Evolutionary conservation across 2,888 invertebrate species (phyloP), one percentile per base, ranked within the genome.

Genomic region (Pantelozetes paolii): DNA sequence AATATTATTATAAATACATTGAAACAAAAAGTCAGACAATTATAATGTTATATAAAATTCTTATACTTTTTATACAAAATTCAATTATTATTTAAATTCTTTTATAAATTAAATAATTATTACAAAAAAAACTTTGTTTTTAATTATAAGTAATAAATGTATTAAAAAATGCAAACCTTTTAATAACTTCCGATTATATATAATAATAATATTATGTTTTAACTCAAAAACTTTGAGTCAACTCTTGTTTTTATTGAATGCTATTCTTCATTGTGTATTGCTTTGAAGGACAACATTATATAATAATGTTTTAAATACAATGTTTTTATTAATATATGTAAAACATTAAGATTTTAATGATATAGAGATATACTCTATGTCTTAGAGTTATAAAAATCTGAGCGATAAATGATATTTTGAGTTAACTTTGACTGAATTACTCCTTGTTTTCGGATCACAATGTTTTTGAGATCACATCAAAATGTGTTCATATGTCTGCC

Each of bases 371-470:
- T 15, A 20, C 36, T 57, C 15, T n/a, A 57, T 28, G 28, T n/a
- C 57, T 23, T 26, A 23, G 18, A 28, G 57, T 57, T 20, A 57
- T 57, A 23, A 23, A 57, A 57, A 57, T n/a, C n/a, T 64, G 64
- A 64, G 64, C 64, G 36, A n/a, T 36, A 64, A 64, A 32, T 64
- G 64, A 13, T 64, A 59, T 59, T 64, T n/a, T 30, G 8, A n/a
- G 64, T 67, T 67, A 67, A 42, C 67, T 67, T 67, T 67, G 67
- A 67, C 67, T 67, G 67, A 67, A 36, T 67, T n/a, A 42, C 23
- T 67, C 67, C 40, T 40, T 42, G 32, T 40, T 42, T 32, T 42
- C 11, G 26, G 42, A 67, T 67, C 67, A 67, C 67, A 67, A 23
- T 42, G 36, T 40, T 42, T 32, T 40, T 42, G 67, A 67, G 67